These are phyloP conservation scores for Limnodromus scolopaceus DNA, from an alignment of 2,797 vertebrate genomes.

Conservation along the genomic window DNA sequence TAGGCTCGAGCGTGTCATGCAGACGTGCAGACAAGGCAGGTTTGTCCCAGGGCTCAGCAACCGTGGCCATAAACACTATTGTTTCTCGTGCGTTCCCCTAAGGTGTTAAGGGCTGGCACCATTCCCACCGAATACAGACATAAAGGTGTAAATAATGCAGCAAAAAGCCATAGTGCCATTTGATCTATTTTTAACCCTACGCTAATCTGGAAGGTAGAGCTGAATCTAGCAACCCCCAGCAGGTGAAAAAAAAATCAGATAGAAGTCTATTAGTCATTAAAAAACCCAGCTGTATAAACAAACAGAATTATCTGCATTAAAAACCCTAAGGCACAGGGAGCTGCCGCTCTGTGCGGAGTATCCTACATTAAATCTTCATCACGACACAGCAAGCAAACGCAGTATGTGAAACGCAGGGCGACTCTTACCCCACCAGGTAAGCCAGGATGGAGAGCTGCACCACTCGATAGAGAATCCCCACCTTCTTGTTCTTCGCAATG, in stretches of 20 bases:
- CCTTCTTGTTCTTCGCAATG: slow-evolving; percentile 92
- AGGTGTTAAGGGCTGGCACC: not conserved
- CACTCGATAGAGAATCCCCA: slow-evolving; percentile 90
- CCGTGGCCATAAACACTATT: not conserved
- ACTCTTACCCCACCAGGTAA: slow-evolving; percentile 82
- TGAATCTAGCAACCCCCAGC: not conserved
- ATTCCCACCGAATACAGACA: not conserved
- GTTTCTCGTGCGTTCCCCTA: not conserved
- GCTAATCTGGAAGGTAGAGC: not conserved
- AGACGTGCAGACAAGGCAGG: not conserved
- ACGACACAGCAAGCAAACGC: not conserved
- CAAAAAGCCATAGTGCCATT: not conserved
- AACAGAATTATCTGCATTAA: not conserved
- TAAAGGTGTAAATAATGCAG: slow-evolving; percentile 45
- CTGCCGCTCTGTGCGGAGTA: fast-evolving
- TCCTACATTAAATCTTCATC: not conserved
- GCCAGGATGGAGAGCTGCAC: slow-evolving; percentile 91
- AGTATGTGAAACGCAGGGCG: fast-evolving
- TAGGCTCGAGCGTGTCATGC: not conserved
- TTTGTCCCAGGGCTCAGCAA: not conserved
- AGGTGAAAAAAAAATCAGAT: not conserved
- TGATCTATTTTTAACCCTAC: not conserved
- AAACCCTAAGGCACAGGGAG: not conserved
- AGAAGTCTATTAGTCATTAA: fast-evolving
- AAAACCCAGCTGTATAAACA: not conserved